These are phyloP conservation scores for Mallotus villosus DNA, from an alignment of 2,797 vertebrate species.

Conservation along the genomic window DNA sequence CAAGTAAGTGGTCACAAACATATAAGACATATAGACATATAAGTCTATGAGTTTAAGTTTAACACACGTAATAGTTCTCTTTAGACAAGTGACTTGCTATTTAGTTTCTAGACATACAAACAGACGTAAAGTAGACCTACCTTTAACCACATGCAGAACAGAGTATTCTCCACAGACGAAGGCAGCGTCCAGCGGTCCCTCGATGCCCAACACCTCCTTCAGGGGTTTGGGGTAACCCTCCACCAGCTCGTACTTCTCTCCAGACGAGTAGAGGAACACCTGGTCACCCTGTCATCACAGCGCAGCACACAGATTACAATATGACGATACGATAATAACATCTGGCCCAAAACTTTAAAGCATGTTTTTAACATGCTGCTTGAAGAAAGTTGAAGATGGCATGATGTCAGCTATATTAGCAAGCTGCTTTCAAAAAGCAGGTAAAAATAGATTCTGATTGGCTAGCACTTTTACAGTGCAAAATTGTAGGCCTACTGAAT, in stretches of 20 bases:
- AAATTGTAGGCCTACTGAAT: too few relatives aligned
- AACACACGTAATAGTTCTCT: too few relatives aligned
- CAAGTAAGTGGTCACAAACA: too few relatives aligned
- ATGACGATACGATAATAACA: too few relatives aligned
- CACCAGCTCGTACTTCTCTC: slow-evolving; percentile 58
- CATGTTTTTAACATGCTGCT: not conserved
- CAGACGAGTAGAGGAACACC: slow-evolving; percentile 67
- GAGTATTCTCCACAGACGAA: slow-evolving; percentile 69
- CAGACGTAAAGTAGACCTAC: slow-evolving; percentile 41
- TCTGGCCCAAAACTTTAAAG: too few relatives aligned
- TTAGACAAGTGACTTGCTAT: too few relatives aligned
- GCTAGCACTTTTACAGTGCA: too few relatives aligned
- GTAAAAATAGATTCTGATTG: too few relatives aligned
- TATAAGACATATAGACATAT: too few relatives aligned
- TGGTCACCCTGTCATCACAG: slow-evolving; percentile 59
- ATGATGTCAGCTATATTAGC: too few relatives aligned
- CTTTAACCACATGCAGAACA: slow-evolving; percentile 65
- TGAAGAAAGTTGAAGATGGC: too few relatives aligned
- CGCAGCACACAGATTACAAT: not conserved
- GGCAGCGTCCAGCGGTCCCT: slow-evolving; percentile 63
- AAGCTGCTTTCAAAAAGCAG: too few relatives aligned
- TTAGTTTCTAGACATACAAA: not conserved
- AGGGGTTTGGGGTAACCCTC: slow-evolving; percentile 72
- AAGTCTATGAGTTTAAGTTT: not conserved
- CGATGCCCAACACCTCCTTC: slow-evolving; percentile 66